Evolutionary conservation across 2,113 vertebrate species (phyloP).

Genomic region (Chiloscyllium plagiosum): DNA sequence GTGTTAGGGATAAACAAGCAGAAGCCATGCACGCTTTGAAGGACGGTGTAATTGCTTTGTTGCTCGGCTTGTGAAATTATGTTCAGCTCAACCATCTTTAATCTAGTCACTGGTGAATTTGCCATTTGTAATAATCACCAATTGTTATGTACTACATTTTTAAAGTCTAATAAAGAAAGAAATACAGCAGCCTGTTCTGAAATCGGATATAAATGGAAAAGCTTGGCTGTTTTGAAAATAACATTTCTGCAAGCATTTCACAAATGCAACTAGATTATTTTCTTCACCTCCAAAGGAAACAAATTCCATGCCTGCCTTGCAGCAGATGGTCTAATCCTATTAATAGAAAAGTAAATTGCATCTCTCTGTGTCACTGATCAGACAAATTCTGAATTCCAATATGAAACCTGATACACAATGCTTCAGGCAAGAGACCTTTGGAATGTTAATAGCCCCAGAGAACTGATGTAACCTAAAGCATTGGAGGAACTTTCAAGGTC

Average conservation of each 20-base stretch:
- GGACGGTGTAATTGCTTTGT: not conserved
- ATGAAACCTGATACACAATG: slow-evolving; percentile 38
- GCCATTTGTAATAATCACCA: not conserved
- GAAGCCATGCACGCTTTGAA: not conserved
- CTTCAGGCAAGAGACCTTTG: slow-evolving; percentile 29
- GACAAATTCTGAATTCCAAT: slow-evolving; percentile 40
- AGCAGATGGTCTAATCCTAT: slow-evolving; percentile 40
- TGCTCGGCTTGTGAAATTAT: not conserved
- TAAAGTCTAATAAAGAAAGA: not conserved
- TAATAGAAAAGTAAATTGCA: slow-evolving; percentile 37
- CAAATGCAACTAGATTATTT: not conserved
- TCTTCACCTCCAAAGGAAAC: slow-evolving; percentile 37
- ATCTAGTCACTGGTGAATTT: not conserved
- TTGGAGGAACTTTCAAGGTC: slow-evolving; percentile 28
- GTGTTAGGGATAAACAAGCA: not conserved
- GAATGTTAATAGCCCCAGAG: slow-evolving; percentile 22
- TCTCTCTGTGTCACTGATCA: slow-evolving; percentile 28
- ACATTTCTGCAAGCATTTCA: slow-evolving; percentile 32
- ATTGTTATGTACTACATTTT: not conserved
- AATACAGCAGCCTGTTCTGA: not conserved
- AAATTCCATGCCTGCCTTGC: slow-evolving; percentile 23
- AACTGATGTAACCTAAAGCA: slow-evolving; percentile 30
- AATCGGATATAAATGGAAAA: not conserved
- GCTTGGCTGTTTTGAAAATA: not conserved
- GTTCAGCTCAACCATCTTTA: not conserved